A percentile compares a stretch with the other conserved stretches of the same genome.
phyloP scores from a whole-genome alignment of 2,888 invertebrate species.

The Patella caerulea region DNA sequence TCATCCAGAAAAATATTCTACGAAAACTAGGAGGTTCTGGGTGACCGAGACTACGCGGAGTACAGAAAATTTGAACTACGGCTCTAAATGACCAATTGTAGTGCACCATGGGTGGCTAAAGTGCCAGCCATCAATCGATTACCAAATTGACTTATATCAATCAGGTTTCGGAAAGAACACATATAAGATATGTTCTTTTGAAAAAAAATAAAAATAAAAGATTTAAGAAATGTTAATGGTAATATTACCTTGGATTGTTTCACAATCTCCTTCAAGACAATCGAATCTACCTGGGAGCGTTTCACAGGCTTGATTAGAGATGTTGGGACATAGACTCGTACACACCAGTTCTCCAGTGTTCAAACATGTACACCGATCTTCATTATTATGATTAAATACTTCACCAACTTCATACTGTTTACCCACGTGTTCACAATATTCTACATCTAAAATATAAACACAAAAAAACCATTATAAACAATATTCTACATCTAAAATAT shows the following conservation, averaged over 20 bases:
- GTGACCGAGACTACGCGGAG: no score
- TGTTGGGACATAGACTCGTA: conserved; percentile 38
- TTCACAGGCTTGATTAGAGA: conserved; percentile 7
- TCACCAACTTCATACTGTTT: conserved; percentile 36
- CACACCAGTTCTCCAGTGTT: conserved; percentile 43
- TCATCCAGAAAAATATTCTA: no score
- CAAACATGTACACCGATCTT: conserved; percentile 46
- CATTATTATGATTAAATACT: conserved; percentile 41
- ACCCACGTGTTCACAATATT: conserved; percentile 40
- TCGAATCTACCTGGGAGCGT: neutral
- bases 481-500: conserved; percentile 33
- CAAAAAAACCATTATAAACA: no score
- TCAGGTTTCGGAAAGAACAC: no score
- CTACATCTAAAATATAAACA: conserved; percentile 30
- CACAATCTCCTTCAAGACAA: neutral
- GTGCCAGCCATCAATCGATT: conserved; percentile 7
- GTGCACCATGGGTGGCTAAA: no score
- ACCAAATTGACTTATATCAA: neutral
- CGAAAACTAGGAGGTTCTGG: no score
- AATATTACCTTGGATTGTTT: neutral
- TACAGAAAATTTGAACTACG: no score
- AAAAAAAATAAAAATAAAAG: no score
- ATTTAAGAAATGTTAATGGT: no score
- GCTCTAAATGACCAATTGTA: no score
- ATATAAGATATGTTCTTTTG: no score